Percentiles rank a stretch among this genome's conserved stretches.
These are phyloP conservation scores for Phocides pigmalion DNA, from an alignment of 1,140 invertebrate species.

Conservation along the genomic window DNA sequence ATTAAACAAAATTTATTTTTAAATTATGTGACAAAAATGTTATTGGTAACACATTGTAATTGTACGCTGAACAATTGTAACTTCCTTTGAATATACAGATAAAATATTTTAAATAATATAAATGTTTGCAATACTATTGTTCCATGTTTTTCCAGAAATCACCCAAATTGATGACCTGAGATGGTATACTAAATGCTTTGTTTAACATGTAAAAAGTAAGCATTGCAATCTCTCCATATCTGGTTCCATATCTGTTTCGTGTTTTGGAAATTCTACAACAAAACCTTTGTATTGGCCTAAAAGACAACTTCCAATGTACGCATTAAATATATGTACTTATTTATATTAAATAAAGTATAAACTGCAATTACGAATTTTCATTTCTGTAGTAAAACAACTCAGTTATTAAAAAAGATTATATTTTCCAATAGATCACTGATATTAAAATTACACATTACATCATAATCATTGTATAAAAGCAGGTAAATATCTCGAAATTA, in stretches of 20 bases:
- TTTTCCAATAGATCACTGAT: constrained; percentile 20
- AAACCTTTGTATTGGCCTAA: constrained; percentile 17
- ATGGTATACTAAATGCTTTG: too few relatives aligned
- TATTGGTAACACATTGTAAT: too few relatives aligned
- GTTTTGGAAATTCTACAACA: too few relatives aligned
- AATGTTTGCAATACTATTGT: too few relatives aligned
- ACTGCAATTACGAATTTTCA: not conserved
- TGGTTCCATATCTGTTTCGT: constrained; percentile 10
- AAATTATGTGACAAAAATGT: too few relatives aligned
- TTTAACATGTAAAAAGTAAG: not conserved
- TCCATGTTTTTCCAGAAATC: too few relatives aligned
- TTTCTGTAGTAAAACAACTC: not conserved
- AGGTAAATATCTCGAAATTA: constrained; percentile 45
- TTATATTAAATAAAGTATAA: constrained; percentile 1
- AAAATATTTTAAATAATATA: too few relatives aligned
- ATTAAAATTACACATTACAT: constrained; percentile 8
- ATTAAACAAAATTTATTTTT: not conserved
- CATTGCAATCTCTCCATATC: constrained; percentile 12
- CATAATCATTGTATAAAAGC: constrained; percentile 35
- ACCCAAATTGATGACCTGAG: too few relatives aligned
- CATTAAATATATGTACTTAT: not conserved
- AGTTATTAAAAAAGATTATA: constrained; percentile 12
- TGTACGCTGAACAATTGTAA: too few relatives aligned
- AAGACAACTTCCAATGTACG: constrained; percentile 12
- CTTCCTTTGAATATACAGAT: too few relatives aligned